Evolutionary conservation across 2,113 vertebrate genomes (phyloP).

Genomic region (Orientallactaga bullata): DNA sequence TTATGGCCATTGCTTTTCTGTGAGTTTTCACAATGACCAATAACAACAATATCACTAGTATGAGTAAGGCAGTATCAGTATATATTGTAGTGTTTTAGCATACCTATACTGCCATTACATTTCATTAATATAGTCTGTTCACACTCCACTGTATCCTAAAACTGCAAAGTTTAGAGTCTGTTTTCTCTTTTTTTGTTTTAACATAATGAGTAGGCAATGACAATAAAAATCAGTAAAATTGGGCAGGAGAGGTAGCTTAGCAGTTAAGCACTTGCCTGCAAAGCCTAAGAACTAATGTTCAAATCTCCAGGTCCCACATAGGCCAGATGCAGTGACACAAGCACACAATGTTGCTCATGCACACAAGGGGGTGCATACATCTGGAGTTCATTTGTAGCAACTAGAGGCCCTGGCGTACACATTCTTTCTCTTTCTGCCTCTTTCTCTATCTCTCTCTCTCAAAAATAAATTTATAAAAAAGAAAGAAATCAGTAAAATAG

Average conservation of each 20-base stretch:
- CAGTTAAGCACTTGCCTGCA: too few species aligned
- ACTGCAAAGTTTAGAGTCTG: constrained; percentile 11
- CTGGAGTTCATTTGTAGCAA: too few species aligned
- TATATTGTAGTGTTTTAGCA: constrained; percentile 32
- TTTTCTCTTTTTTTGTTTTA: constrained; percentile 40
- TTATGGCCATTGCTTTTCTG: constrained; percentile 30
- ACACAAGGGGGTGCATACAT: too few species aligned
- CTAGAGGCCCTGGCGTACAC: too few species aligned
- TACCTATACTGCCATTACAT: constrained; percentile 28
- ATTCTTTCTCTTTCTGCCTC: too few species aligned
- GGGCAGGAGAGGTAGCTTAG: not conserved
- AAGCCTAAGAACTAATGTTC: too few species aligned
- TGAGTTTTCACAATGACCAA: not conserved
- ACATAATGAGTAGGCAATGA: not conserved
- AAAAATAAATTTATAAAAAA: too few species aligned
- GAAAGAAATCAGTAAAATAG: not conserved
- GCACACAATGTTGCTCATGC: too few species aligned
- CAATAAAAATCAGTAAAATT: constrained; percentile 43
- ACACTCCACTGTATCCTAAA: not conserved
- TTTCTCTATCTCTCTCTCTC: too few species aligned
- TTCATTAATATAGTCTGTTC: constrained; percentile 44
- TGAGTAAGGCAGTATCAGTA: not conserved
- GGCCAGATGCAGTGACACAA: too few species aligned
- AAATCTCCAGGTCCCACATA: too few species aligned
- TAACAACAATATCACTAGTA: not conserved